Base-by-base conservation (phyloP, 2,113 vertebrate genomes). In the Sakesphorus luctuosus region DNA sequence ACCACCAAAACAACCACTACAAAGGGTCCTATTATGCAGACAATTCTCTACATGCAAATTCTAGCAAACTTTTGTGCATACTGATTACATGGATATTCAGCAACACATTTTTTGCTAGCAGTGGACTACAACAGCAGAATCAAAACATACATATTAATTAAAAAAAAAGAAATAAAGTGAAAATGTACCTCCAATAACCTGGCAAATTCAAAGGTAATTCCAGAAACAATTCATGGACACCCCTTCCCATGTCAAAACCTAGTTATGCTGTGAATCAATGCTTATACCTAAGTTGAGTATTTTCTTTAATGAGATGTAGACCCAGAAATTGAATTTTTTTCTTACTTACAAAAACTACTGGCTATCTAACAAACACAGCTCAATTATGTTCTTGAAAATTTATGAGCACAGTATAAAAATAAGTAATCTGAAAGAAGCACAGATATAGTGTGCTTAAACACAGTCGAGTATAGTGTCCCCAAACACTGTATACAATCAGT, bases 111-210 rank as follows among this genome's bases (percentile, higher is more conserved):
- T 78, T 50, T 78, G 29, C 44, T 63, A 78, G 61, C 29, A 63
- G 71, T 3, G 5, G 11, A 58, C 26, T 43, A 58, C 28, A 3
- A 46, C 26, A 69, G 28, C 38, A 79, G 21, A 74, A 87, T 14
- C 25, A 19, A 75, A 61, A 23, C 38, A 33, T 4, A 49, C 6
- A 28, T 15, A 49, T 11, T 2, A 10, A 50, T 43, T 21, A 59
- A 9, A 25, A 26, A 5, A 18, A 18, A 29, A 35, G 0, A n/a
- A 36, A 33, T 1, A 20, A 59, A 75, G 4, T 6, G 20, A 29
- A 77, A 25, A 46, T 1, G 10, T 25, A 61, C 5, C n/a, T n/a
- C 21, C 31, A 89, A 43, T 23, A 82, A 61, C 7, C 5, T 52
- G 18, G 7, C 11, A 84, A 84, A 14, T 63, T 77, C 28, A 84